Conservation (phyloP, 2,797 vertebrate species). For the Pteronotus mesoamericanus region DNA sequence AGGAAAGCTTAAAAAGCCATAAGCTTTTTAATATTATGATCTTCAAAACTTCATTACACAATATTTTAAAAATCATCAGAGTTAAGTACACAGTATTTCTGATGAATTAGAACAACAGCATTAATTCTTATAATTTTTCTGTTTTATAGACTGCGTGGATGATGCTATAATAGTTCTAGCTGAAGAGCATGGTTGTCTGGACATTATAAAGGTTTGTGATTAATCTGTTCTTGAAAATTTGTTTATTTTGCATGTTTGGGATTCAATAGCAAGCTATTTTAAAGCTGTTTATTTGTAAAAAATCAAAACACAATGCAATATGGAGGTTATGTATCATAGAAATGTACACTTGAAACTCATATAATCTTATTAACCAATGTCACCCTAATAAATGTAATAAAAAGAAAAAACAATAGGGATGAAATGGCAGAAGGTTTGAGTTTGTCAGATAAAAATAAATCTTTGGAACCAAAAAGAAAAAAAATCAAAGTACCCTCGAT, state of each 20-base stretch:
- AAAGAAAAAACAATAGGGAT: background rate
- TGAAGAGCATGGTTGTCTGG: constrained; percentile 96
- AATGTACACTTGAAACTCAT: background rate
- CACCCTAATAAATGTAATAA: background rate
- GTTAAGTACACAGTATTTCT: background rate
- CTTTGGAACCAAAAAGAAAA: background rate
- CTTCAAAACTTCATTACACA: background rate
- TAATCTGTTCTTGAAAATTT: constrained; percentile 1
- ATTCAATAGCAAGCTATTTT: background rate
- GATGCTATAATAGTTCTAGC: constrained; percentile 94
- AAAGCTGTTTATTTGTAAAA: background rate
- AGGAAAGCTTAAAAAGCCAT: background rate
- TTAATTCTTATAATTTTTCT: constrained; percentile 47
- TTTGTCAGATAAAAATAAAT: background rate
- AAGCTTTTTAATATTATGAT: background rate
- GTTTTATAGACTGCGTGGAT: constrained; percentile 90
- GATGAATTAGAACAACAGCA: background rate
- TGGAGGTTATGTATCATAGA: background rate
- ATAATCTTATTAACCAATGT: background rate
- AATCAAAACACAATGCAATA: background rate
- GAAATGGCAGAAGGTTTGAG: background rate
- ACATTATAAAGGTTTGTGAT: constrained; percentile 90
- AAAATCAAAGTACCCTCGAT: background rate
- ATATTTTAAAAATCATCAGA: background rate
- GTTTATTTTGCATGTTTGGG: background rate